Evolutionary conservation across 2,797 vertebrate species (phyloP).

Genomic region (Taeniopygia guttata): DNA sequence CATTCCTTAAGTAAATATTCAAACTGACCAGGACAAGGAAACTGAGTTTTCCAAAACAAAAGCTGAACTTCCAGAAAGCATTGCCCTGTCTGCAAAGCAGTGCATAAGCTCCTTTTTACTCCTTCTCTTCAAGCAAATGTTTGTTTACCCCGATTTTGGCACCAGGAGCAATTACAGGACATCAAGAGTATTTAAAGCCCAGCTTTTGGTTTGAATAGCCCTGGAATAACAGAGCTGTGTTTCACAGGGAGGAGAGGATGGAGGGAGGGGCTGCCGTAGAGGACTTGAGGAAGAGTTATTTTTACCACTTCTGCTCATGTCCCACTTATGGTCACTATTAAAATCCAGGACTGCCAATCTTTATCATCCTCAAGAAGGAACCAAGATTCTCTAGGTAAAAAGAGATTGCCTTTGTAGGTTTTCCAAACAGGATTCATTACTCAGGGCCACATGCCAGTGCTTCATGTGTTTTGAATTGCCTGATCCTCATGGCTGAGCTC

Average conservation of each 20-base stretch:
- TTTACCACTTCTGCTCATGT: not conserved
- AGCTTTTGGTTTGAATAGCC: not conserved
- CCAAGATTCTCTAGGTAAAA: not conserved
- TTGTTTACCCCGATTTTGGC: slow-evolving; percentile 37
- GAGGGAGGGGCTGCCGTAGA: not conserved
- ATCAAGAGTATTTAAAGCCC: not conserved
- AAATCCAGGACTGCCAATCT: not conserved
- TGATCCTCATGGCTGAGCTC: not conserved
- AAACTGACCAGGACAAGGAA: not conserved
- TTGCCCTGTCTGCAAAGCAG: not conserved
- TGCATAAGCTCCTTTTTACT: not conserved
- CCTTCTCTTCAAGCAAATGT: not conserved
- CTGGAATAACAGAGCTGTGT: not conserved
- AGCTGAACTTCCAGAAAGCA: not conserved
- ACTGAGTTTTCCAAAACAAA: not conserved
- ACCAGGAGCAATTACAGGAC: not conserved
- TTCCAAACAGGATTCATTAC: not conserved
- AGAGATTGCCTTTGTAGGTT: not conserved
- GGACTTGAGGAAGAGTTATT: not conserved
- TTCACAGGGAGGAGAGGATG: not conserved
- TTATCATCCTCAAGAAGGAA: not conserved
- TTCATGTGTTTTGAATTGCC: not conserved
- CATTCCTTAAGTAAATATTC: not conserved
- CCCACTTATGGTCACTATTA: not conserved
- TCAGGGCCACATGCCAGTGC: not conserved